Conservation (phyloP, 2,113 vertebrate species). For the Dolichotis patagonum region DNA sequence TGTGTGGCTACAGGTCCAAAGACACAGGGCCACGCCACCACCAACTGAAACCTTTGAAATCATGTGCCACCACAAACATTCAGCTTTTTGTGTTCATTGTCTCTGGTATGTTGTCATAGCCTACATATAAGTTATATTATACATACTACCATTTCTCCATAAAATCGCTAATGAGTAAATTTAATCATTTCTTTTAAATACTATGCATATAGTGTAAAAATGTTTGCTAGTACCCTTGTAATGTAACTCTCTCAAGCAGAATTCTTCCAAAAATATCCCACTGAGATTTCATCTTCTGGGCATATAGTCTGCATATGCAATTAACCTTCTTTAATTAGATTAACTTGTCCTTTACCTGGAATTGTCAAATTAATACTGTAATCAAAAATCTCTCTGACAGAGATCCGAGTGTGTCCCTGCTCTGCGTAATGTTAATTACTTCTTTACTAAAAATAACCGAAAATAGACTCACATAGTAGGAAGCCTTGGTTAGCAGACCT, state of each 20-base stretch:
- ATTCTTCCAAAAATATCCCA: slow-evolving; percentile 7
- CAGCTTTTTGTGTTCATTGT: neutral
- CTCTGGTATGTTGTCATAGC: neutral
- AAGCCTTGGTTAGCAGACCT: slow-evolving; percentile 24
- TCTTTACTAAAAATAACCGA: slow-evolving; percentile 56
- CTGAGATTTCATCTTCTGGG: slow-evolving; percentile 42
- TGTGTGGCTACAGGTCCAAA: neutral
- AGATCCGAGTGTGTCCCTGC: neutral
- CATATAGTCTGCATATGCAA: slow-evolving; percentile 38
- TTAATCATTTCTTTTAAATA: slow-evolving; percentile 30
- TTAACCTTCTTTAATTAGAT: slow-evolving; percentile 69
- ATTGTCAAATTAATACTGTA: slow-evolving; percentile 64
- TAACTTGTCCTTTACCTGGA: slow-evolving; percentile 57
- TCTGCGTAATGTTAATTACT: slow-evolving; percentile 49
- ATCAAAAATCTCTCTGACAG: slow-evolving; percentile 61
- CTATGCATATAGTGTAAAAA: neutral
- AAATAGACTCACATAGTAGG: neutral
- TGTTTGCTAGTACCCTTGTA: neutral
- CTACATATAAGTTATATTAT: neutral
- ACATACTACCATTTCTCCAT: neutral
- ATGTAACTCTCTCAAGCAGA: slow-evolving; percentile 25
- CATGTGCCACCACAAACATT: too few relatives aligned
- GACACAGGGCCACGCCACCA: neutral
- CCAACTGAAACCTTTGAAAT: neutral
- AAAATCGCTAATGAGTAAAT: neutral